Evolutionary conservation across 2,888 invertebrate genomes (phyloP).

Genomic region (Spodoptera exigua): DNA sequence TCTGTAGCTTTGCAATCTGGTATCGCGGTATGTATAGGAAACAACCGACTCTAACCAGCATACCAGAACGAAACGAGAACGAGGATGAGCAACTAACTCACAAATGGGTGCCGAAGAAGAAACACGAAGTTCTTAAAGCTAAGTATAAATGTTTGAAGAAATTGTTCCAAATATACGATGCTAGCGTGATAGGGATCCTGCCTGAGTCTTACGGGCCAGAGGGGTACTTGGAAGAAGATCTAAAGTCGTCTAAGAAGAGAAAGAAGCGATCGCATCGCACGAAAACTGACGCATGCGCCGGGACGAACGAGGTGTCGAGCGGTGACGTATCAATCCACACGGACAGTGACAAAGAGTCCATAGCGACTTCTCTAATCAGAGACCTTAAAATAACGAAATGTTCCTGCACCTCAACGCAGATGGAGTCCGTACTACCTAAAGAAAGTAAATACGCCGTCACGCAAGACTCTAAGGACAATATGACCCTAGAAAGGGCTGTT

Average conservation of each 20-base stretch:
- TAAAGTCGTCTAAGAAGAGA: conserved; percentile 49
- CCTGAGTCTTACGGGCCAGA: conserved; percentile 64
- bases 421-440: conserved; percentile 44
- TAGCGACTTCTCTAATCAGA: conserved; percentile 66
- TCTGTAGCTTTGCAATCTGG: conserved; percentile 59
- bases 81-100: conserved; percentile 65
- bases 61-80: conserved; percentile 74
- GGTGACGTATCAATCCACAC: conserved; percentile 61
- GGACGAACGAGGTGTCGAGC: conserved; percentile 70
- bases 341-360: conserved; percentile 55
- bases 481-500: conserved; percentile 45
- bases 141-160: conserved; percentile 85
- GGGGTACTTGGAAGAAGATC: conserved; percentile 48
- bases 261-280: conserved; percentile 76
- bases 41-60: conserved; percentile 69
- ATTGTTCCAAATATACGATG: conserved; percentile 83
- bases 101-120: conserved; percentile 85
- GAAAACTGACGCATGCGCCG: conserved; percentile 77
- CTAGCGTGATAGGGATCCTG: conserved; percentile 78
- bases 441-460: conserved; percentile 53
- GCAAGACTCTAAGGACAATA: conserved; percentile 62
- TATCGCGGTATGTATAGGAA: conserved; percentile 68
- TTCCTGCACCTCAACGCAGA: conserved; percentile 64
- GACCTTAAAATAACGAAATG: conserved; percentile 69
- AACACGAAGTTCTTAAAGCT: conserved; percentile 83